Evolutionary conservation across 2,888 invertebrate species (phyloP), one percentile per base, ranked within the genome.

Genomic region (Ochropacha duplaris): DNA sequence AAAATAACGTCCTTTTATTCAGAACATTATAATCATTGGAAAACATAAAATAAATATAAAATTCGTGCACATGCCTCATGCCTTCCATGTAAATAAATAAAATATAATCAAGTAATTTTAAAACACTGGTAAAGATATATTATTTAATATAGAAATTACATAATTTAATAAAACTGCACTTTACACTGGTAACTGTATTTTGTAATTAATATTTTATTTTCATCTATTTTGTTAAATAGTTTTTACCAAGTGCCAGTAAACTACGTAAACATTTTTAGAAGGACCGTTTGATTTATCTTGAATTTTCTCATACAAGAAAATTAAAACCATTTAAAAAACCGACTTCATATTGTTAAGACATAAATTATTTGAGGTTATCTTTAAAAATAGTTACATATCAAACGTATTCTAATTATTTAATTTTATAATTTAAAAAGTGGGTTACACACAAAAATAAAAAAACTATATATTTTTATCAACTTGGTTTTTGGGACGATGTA

Each of bases 21-120:
- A 51, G 19, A 51, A 52, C 31, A 52, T 52, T 34, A 50, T 14
- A 50, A 51, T 51, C 1, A 51, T 34, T 31, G 26, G 11, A 54
- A 36, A 54, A 22, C 14, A 36, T 19, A 11, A 54, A 54, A 54
- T 22, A 36, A 44, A 44, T 19, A 72, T 70, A 64, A 74, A 68
- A 71, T 74, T 72, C 58, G 63, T 78, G 83, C 83, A 83, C 87
- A 82, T 71, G 84, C 84, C 83, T 88, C 77, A 85, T 81, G 88
- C 90, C 88, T 90, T 90, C 88, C 88, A 87, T 91, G 90, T 89
- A 89, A 78, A 90, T 90, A 88, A 80, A 44, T 44, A 19, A 44
- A 77, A 74, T 74, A 73, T 71, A 63, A 62, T 67, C n/a, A n/a
- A 59, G 67, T 65, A 71, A 62, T 63, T 67, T 62, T 57, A 65